These are phyloP conservation scores for Daphoenositta chrysoptera DNA, from an alignment of 2,113 vertebrate species.

Conservation along the genomic window DNA sequence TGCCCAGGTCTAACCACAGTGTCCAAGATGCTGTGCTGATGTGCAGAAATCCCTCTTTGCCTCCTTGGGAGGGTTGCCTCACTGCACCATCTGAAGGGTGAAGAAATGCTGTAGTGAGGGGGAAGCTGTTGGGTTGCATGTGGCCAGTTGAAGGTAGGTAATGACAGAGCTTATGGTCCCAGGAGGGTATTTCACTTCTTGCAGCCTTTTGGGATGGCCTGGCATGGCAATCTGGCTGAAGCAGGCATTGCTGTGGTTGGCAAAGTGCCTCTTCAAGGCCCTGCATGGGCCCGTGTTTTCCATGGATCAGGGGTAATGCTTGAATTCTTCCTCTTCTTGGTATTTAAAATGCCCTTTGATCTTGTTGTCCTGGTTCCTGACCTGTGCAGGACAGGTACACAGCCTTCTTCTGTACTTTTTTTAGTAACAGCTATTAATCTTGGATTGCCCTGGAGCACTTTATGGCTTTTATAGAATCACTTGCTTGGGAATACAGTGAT, in stretches of 20 bases:
- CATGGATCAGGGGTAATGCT: not conserved
- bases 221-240: not conserved
- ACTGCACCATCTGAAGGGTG: not conserved
- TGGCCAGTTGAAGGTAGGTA: not conserved
- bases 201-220: not conserved
- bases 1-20: not conserved
- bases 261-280: not conserved
- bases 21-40: not conserved
- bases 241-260: not conserved
- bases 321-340: not conserved
- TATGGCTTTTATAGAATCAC: constrained; percentile 15
- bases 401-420: not conserved
- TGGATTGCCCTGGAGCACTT: not conserved
- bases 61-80: not conserved
- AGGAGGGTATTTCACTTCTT: not conserved
- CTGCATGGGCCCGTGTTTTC: not conserved
- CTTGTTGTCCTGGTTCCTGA: not conserved
- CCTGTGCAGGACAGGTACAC: not conserved
- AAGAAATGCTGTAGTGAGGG: not conserved
- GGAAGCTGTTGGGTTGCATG: not conserved
- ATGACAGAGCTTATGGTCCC: not conserved
- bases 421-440: not conserved
- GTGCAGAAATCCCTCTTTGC: not conserved
- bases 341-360: not conserved
- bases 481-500: not conserved